Base-by-base conservation (phyloP, 2,888 invertebrate genomes). In the Caenorhabditis sp. region DNA sequence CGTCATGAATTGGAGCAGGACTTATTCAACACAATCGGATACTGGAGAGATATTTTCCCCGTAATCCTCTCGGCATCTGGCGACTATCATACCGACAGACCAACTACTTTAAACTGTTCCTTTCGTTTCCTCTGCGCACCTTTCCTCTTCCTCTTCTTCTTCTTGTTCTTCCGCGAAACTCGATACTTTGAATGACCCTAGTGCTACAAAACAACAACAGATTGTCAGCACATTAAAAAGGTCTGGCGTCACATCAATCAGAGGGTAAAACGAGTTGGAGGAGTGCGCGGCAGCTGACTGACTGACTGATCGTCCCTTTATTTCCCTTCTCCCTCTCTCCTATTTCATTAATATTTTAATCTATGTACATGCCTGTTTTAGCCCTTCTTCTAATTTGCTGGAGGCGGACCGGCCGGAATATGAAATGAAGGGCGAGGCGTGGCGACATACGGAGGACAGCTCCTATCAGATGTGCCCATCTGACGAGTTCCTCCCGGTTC, bases 311-410 rank as follows among this genome's bases (percentile, higher is more conserved):
- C 41, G 26, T 39, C 17, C 15, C 20, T 20, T 17, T 22, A 22
- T 35, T 45, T n/a, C 30, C 11, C n/a, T 11, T 43, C 9, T 27
- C 20, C 30, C 45, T 26, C 22, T 39, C 9, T 52, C 46, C 48
- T 41, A 32, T 32, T 63, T 63, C 52, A 63, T 63, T 63, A 63
- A 63, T 63, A 63, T 63, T 63, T 63, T 63, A 63, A 63, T 63
- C 50, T 27, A 52, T 41, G 32, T 46, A 46, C 46, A 46, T 26
- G 26, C 26, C 46, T 26, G 46, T 46, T 46, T 46, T 46, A 46
- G 46, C 26, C 46, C 20, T 20, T 4, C 46, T 24, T 46, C 46
- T 46, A 46, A 46, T 46, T 46, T 46, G 26, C 46, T 24, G 22
- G n/a, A n/a, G n/a, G n/a, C n/a, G n/a, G n/a, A n/a, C n/a, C n/a